Base-by-base conservation (phyloP, 2,113 vertebrate genomes). In the Excalfactoria chinensis region DNA sequence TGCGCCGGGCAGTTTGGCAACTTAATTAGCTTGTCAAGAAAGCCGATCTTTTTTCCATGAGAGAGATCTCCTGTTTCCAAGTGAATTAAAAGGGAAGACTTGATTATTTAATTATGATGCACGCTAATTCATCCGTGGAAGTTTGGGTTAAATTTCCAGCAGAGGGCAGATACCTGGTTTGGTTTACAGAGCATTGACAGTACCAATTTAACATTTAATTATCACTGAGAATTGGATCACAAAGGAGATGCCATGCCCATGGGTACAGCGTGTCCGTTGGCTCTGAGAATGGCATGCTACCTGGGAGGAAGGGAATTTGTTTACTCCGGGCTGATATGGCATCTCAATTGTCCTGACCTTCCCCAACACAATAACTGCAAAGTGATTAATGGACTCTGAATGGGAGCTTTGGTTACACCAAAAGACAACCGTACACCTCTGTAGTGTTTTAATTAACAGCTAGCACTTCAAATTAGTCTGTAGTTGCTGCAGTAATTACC, bases 91-190 rank as follows among this genome's bases (percentile, higher is more conserved):
- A 98, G 96, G 96, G 93, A 97, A 97, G 97, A 93, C 93, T 94
- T 98, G 97, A 99, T 99, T 96, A 99, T 99, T 99, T 99, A 99
- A 99, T 99, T 97, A 99, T 99, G 99, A 98, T 86, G 97, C 98
- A 93, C 85, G 97, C 97, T 97, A 98, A 98, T 97, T 99, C 98
- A 99, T 98, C 98, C 97, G 88, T 97, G 97, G 89, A 97, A 97
- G 97, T 95, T 80, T 68, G 97, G 98, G 97, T 98, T 98, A 88
- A 67, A 97, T 99, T 99, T 99, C 98, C 91, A 97, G 96, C 96
- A 95, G 95, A 94, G 97, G 96, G 96, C 96, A 97, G 94, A 88
- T 71, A 80, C 86, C 90, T 95, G 97, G 97, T 95, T 98, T 97
- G 97, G 97, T 97, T 99, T 98, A 97, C 98, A 97, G 95, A 95